Conservation (phyloP, 2,113 vertebrate genomes). For the Rhadina sibilatrix region DNA sequence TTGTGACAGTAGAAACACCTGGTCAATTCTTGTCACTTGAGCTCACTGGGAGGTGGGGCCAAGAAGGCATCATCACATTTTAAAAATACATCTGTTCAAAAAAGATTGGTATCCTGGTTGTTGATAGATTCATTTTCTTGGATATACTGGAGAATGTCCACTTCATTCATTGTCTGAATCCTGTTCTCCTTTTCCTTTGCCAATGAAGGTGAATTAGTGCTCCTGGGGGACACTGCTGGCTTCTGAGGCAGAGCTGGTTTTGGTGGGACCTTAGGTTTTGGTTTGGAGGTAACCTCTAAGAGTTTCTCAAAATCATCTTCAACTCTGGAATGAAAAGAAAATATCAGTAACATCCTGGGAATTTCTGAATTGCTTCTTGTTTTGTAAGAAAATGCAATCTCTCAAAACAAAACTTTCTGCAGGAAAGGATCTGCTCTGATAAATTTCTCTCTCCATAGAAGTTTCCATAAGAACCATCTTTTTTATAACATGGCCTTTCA, state of each 20-base stretch:
- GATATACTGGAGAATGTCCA: conserved; percentile 85
- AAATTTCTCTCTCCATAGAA: neutral
- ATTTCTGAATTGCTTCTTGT: neutral
- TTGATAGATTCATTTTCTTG: conserved; percentile 74
- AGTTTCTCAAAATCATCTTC: conserved; percentile 84
- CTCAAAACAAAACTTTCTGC: neutral
- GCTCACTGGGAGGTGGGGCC: neutral
- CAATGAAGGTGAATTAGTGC: neutral
- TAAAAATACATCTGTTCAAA: conserved; percentile 32
- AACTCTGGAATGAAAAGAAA: conserved; percentile 71
- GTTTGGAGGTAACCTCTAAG: conserved; percentile 67
- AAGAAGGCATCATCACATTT: neutral
- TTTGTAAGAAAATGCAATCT: neutral
- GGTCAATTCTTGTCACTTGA: neutral
- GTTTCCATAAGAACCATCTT: neutral
- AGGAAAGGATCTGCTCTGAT: neutral
- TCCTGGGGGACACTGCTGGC: conserved; percentile 15
- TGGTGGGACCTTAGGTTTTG: conserved; percentile 62
- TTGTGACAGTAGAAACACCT: neutral
- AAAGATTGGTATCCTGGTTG: conserved; percentile 74
- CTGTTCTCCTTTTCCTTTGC: conserved; percentile 5
- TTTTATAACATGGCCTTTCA: neutral
- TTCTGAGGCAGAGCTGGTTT: conserved; percentile 74
- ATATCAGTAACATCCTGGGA: neutral
- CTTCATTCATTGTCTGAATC: conserved; percentile 77